Conservation (phyloP, 1,140 invertebrate genomes). For the Hypothenemus hampei region DNA sequence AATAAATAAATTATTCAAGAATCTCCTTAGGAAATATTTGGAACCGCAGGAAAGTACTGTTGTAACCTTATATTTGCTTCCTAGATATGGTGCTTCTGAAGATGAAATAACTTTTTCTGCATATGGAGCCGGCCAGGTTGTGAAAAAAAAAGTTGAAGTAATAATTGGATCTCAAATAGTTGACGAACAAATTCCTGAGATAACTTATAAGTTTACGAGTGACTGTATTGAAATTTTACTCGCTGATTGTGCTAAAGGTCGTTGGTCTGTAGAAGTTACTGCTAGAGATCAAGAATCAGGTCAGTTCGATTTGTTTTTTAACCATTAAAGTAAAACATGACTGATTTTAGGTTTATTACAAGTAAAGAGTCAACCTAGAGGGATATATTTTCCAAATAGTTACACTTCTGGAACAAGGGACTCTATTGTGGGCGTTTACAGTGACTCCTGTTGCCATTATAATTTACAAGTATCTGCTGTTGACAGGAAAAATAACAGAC, state of each 20-base stretch:
- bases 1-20: background rate
- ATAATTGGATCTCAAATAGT: conserved; percentile 39
- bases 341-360: conserved; percentile 45
- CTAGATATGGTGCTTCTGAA: conserved; percentile 26
- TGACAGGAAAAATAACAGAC: conserved; percentile 45
- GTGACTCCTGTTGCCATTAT: conserved; percentile 49
- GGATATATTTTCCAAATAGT: conserved; percentile 43
- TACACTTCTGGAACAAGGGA: conserved; percentile 49
- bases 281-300: conserved; percentile 48
- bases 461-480: conserved; percentile 46
- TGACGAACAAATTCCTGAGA: conserved; percentile 42
- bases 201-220: conserved; percentile 48
- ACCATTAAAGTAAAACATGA: background rate
- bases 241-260: conserved; percentile 45
- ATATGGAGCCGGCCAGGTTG: conserved; percentile 34
- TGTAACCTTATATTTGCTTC: conserved; percentile 24
- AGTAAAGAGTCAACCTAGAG: conserved; percentile 44
- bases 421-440: conserved; percentile 48
- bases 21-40: conserved; percentile 12
- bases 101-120: conserved; percentile 45
- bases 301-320: no score
- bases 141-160: conserved; percentile 46
- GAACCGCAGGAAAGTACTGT: conserved; percentile 29
- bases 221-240: conserved; percentile 47
- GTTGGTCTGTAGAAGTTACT: conserved; percentile 49